phyloP scores from a whole-genome alignment of 2,113 vertebrate species.

The Tamias sibiricus region DNA sequence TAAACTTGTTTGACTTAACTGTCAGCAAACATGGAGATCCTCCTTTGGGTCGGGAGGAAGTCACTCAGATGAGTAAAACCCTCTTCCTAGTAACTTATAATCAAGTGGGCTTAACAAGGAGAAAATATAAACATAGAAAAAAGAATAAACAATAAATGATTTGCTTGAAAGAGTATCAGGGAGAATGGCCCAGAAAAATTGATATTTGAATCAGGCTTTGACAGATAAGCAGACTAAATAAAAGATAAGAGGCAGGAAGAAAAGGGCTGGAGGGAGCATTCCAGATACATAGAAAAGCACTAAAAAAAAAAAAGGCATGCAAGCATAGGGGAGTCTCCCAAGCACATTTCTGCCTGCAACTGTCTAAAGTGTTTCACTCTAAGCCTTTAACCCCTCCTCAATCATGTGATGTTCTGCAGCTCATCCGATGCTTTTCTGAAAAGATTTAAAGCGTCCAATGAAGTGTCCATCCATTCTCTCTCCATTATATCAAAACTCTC shows the following conservation, averaged over 20 bases:
- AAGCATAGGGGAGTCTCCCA: background rate
- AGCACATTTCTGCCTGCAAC: constrained; percentile 30
- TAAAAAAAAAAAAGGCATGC: background rate
- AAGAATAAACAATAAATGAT: background rate
- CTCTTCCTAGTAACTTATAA: background rate
- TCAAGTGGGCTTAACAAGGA: background rate
- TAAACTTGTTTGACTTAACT: background rate
- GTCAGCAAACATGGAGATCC: background rate
- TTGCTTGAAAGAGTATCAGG: constrained; percentile 12
- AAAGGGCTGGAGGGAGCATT: background rate
- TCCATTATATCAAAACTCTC: background rate
- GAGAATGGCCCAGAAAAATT: background rate
- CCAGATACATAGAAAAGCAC: background rate
- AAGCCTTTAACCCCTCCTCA: background rate
- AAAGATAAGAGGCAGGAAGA: background rate
- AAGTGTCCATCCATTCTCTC: background rate
- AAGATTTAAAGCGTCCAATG: background rate
- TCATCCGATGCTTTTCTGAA: background rate
- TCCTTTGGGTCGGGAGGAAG: background rate
- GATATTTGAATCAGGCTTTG: background rate
- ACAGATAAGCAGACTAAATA: background rate
- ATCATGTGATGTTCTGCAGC: accelerated
- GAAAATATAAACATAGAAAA: constrained; percentile 8
- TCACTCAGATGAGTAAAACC: constrained; percentile 2
- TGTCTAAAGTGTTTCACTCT: background rate